These are phyloP conservation scores for Andricus grossulariae DNA, from an alignment of 1,140 invertebrate species.

Conservation along the genomic window DNA sequence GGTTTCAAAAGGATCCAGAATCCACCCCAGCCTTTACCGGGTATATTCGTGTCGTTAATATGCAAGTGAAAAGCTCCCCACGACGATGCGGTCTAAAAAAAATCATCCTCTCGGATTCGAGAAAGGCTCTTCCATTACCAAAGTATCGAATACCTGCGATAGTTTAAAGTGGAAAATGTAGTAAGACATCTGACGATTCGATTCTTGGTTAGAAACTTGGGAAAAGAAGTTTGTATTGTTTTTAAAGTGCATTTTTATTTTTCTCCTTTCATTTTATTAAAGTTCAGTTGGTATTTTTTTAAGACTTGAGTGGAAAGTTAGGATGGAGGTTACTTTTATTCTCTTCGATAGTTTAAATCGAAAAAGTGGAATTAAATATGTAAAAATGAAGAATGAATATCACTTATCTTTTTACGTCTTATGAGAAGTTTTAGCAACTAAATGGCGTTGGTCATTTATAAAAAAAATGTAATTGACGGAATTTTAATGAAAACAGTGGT, in stretches of 20 bases:
- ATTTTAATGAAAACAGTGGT: too few species aligned
- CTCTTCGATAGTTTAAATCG: too few species aligned
- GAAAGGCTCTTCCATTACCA: slow-evolving; percentile 11
- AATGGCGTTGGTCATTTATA: too few species aligned
- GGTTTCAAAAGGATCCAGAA: slow-evolving; percentile 49
- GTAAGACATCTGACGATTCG: slow-evolving; percentile 25
- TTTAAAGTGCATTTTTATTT: not conserved
- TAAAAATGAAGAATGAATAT: too few species aligned
- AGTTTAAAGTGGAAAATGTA: slow-evolving; percentile 27
- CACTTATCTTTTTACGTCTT: too few species aligned
- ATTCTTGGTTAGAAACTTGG: not conserved
- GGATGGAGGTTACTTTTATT: too few species aligned
- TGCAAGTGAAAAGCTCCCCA: slow-evolving; percentile 37
- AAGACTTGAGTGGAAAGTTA: too few species aligned
- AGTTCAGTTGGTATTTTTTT: too few species aligned
- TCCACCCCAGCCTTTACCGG: slow-evolving; percentile 29
- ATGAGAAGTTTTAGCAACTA: too few species aligned
- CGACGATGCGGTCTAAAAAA: not conserved
- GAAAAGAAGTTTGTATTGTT: slow-evolving; percentile 16
- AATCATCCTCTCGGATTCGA: not conserved
- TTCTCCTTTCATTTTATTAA: too few species aligned
- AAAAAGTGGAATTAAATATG: too few species aligned
- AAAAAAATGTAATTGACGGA: too few species aligned
- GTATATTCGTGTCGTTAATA: slow-evolving; percentile 42
- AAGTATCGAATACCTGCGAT: slow-evolving; percentile 17